Evolutionary conservation across 2,113 vertebrate species (phyloP).

Genomic region (Origma solitaria): DNA sequence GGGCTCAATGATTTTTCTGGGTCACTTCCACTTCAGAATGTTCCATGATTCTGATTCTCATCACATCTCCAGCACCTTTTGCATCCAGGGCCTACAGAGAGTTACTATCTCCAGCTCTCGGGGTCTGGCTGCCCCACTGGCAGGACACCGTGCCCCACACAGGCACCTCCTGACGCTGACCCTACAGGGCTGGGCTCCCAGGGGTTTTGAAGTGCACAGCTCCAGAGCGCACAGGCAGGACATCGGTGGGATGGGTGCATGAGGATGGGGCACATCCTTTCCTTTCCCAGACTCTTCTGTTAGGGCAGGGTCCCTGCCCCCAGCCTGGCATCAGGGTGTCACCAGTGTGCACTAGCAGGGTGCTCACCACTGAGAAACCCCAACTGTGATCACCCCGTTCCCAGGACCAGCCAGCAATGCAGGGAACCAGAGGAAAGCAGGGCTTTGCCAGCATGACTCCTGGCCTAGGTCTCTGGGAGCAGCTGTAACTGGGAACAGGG

Average conservation of each 20-base stretch:
- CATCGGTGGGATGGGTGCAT: not conserved
- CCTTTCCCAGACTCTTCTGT: not conserved
- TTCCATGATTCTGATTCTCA: not conserved
- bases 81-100: not conserved
- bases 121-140: not conserved
- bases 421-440: not conserved
- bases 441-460: not conserved
- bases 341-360: not conserved
- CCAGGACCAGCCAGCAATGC: not conserved
- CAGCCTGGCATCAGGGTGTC: not conserved
- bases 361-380: not conserved
- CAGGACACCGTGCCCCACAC: fast-evolving
- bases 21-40: not conserved
- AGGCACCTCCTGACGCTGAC: not conserved
- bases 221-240: not conserved
- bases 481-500: not conserved
- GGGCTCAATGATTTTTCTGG: not conserved
- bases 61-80: not conserved
- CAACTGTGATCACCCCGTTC: not conserved
- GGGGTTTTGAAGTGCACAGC: not conserved
- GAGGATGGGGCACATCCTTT: not conserved
- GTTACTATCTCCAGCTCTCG: fast-evolving
- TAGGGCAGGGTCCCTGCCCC: not conserved
- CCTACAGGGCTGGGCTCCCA: not conserved
- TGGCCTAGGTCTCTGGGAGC: not conserved